A percentile compares a stretch with the other conserved stretches of the same genome.
These are phyloP conservation scores for Neodiprion virginianus DNA, from an alignment of 1,140 invertebrate genomes.

Conservation along the genomic window DNA sequence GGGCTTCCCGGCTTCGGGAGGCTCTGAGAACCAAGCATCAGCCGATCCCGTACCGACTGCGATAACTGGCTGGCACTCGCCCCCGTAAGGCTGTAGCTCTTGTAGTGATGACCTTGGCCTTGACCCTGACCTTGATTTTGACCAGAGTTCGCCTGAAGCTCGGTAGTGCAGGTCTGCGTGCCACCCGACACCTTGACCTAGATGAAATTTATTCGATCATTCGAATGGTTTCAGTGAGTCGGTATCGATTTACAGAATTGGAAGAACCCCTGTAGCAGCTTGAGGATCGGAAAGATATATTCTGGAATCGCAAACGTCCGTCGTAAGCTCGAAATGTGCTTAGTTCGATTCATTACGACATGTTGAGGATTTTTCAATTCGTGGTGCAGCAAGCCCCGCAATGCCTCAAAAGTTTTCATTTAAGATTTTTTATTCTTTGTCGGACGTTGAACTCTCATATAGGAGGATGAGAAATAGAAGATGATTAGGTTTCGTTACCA, in stretches of 20 bases:
- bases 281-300: neutral
- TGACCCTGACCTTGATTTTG: conserved; percentile 41
- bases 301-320: no score
- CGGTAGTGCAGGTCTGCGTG: conserved; percentile 85
- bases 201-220: conserved; percentile 9
- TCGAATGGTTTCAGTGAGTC: neutral
- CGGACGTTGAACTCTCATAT: no score
- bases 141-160: conserved; percentile 64
- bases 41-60: conserved; percentile 80
- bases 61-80: conserved; percentile 83
- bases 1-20: conserved; percentile 77
- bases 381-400: no score
- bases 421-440: no score
- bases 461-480: no score
- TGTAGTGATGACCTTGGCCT: conserved; percentile 65
- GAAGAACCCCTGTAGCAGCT: no score
- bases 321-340: no score
- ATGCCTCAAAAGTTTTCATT: no score
- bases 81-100: conserved; percentile 82
- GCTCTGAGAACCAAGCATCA: conserved; percentile 81
- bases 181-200: conserved; percentile 83
- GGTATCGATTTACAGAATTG: neutral
- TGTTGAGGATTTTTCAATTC: no score
- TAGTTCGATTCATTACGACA: no score
- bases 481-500: no score